Percentiles rank a stretch among this genome's conserved stretches.
phyloP scores from a whole-genome alignment of 2,113 vertebrate genomes.

The Eidolon helvum region DNA sequence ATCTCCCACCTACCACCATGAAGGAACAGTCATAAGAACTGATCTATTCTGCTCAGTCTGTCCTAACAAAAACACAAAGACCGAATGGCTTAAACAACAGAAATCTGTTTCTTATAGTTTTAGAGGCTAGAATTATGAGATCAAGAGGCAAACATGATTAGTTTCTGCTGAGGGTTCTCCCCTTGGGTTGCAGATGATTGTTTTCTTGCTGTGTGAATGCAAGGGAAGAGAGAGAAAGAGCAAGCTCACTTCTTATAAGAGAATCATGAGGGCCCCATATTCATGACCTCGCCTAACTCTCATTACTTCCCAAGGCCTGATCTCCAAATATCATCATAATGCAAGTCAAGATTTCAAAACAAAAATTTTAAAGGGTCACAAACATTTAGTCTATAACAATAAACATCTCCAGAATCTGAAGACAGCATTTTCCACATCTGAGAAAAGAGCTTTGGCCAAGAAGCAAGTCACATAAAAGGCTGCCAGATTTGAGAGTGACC shows the following conservation, averaged over 20 bases:
- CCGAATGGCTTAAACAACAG: background rate
- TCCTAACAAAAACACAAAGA: background rate
- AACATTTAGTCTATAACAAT: background rate
- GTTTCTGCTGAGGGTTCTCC: background rate
- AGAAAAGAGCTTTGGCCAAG: background rate
- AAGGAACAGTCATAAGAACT: background rate
- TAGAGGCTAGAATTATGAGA: background rate
- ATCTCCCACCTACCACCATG: background rate
- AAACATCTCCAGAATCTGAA: background rate
- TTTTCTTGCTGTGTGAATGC: background rate
- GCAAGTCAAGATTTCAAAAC: background rate
- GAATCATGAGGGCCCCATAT: background rate
- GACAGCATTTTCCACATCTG: background rate
- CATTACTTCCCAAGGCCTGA: background rate
- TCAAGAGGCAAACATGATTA: background rate
- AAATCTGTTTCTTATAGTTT: background rate
- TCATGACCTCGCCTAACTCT: background rate
- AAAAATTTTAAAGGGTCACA: background rate
- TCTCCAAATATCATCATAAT: background rate
- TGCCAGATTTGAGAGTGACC: background rate
- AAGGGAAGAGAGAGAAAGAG: too few species aligned
- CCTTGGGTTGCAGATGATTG: background rate
- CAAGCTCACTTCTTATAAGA: background rate
- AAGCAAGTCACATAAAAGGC: background rate
- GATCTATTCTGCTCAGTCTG: background rate